Evolutionary conservation across 2,888 invertebrate species (phyloP), one percentile per base, ranked within the genome.

Genomic region (Glomeris marginata): DNA sequence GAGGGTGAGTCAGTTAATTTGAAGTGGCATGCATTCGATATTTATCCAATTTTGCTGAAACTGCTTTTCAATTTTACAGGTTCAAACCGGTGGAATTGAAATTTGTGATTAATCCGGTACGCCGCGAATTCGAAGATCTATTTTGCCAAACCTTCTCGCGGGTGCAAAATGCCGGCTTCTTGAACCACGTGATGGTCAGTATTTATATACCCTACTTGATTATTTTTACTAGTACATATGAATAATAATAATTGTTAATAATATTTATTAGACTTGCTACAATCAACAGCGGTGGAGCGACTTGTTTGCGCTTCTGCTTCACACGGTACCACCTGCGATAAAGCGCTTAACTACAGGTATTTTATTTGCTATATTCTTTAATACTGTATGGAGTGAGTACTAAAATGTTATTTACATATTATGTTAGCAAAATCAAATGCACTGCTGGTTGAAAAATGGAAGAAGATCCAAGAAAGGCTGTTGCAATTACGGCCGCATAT

Each of bases 61-160:
- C 46, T 47, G 15, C 45, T 55, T 45, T 51, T 45, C 44, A 15
- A 21, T 47, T 45, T 47, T 51, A 50, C 58, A 69, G 74, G 57
- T 77, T 86, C 64, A 97, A 95, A 67, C 98, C 98, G 0, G 87
- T 95, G 0, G 91, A 95, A 64, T 66, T 94, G 11, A 84, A 82
- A 61, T 80, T 80, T 60, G 74, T 92, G 0, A 76, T 97, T 22
- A 71, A 75, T 45, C 91, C 94, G 0, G 72, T 95, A 40, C 77
- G 78, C 59, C 76, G 77, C 36, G 83, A 88, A 60, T 97, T 91
- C 65, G 83, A 91, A 63, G 65, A 75, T 3, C 65, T 92, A 0
- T 95, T 97, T 62, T 71, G 76, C 49, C 50, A 62, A 18, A 77
- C 77, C 22, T 91, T 83, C 57, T 85, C 84, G 56, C 76, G 80